Conservation (phyloP, 2,797 vertebrate genomes). For the Lagorchestes hirsutus region DNA sequence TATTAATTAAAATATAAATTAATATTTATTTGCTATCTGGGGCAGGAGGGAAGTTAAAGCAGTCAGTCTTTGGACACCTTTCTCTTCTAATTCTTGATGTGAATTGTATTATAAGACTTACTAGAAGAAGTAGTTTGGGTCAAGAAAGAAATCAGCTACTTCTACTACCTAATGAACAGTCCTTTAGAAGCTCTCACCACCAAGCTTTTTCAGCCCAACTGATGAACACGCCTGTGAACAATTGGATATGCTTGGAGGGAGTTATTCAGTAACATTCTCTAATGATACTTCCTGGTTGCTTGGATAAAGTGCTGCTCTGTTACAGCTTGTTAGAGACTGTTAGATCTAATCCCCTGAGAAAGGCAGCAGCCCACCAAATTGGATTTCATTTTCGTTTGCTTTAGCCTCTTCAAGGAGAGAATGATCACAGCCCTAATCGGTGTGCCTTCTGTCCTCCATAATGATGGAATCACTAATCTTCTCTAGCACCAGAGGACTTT, state of each 20-base stretch:
- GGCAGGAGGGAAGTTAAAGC: not conserved
- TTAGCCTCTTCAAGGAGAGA: slow-evolving; percentile 16
- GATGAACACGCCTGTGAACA: not conserved
- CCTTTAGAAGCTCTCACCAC: not conserved
- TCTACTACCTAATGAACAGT: not conserved
- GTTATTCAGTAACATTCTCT: not conserved
- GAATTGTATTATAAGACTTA: not conserved
- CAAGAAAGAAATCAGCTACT: not conserved
- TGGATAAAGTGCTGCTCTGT: not conserved
- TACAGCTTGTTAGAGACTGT: not conserved
- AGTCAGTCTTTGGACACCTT: not conserved
- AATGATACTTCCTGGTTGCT: not conserved
- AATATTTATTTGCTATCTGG: not conserved
- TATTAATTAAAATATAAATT: not conserved
- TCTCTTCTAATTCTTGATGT: not conserved
- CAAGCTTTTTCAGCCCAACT: not conserved
- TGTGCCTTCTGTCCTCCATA: slow-evolving; percentile 7
- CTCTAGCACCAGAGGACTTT: not conserved
- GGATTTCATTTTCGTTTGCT: slow-evolving; percentile 1
- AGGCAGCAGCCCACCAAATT: not conserved
- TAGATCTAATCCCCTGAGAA: slow-evolving; percentile 17
- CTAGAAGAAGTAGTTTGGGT: not conserved
- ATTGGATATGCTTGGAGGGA: not conserved
- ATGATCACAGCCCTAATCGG: slow-evolving; percentile 25
- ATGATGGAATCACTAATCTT: slow-evolving; percentile 22